Percentiles rank a stretch among this genome's conserved stretches.
Evolutionary conservation across 2,888 invertebrate genomes (phyloP).

Genomic region (Lymantria monacha): DNA sequence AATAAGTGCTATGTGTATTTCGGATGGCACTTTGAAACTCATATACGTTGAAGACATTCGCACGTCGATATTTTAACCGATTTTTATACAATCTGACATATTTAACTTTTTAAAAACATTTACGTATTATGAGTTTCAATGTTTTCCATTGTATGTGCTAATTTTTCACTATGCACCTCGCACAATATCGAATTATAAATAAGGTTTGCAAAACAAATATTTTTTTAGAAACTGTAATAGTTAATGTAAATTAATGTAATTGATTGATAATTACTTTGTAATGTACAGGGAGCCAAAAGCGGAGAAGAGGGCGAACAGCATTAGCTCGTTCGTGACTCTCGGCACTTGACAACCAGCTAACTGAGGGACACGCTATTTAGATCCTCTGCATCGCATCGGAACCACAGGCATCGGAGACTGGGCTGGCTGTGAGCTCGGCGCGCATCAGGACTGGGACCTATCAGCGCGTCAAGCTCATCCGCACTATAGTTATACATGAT

Average conservation of each 20-base stretch:
- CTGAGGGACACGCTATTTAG: constrained; percentile 75
- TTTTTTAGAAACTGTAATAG: constrained; percentile 8
- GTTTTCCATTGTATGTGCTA: constrained; percentile 31
- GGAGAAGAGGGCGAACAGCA: constrained; percentile 94
- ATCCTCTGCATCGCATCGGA: constrained; percentile 68
- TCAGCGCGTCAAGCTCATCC: constrained; percentile 47
- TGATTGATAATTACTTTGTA: constrained; percentile 9
- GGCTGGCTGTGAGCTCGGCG: constrained; percentile 38
- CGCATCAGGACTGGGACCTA: constrained; percentile 31
- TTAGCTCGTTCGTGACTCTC: constrained; percentile 90
- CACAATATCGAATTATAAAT: constrained; percentile 48
- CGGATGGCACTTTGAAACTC: constrained; percentile 13
- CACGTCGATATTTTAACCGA: no score
- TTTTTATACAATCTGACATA: background rate
- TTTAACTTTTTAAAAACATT: background rate
- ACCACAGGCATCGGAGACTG: constrained; percentile 51
- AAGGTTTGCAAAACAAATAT: constrained; percentile 27
- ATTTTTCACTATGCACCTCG: constrained; percentile 67
- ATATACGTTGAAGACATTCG: constrained; percentile 8
- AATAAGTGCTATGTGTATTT: constrained; percentile 17
- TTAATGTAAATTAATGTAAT: constrained; percentile 19
- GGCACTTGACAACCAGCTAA: constrained; percentile 86
- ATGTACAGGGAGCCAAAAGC: constrained; percentile 87
- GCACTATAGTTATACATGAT: constrained; percentile 5
- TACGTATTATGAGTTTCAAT: constrained; percentile 38